phyloP scores from a whole-genome alignment of 1,140 invertebrate species.

The Pseudomyrmex dendroicus region DNA sequence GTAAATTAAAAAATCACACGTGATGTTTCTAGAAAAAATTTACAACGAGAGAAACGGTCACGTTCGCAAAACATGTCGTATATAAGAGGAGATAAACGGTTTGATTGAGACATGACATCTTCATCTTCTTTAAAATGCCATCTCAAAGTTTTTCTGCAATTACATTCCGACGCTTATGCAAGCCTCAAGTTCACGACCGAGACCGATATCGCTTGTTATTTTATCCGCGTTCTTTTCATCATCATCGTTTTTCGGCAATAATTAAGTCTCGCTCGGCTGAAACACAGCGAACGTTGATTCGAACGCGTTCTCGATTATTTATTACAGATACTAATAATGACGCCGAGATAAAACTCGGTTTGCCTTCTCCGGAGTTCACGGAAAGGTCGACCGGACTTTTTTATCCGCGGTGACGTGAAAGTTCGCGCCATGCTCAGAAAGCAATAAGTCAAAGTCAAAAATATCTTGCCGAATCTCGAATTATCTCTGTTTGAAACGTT shows the following conservation, averaged over 20 bases:
- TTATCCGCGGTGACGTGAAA: slow-evolving; percentile 54
- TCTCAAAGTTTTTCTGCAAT: slow-evolving; percentile 9
- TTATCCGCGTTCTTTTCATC: not conserved
- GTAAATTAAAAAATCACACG: not conserved
- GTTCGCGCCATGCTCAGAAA: not conserved
- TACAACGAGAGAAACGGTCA: not conserved
- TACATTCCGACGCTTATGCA: slow-evolving; percentile 51
- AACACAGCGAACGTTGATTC: slow-evolving; percentile 45
- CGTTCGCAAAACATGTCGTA: slow-evolving; percentile 20
- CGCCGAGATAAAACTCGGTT: slow-evolving; percentile 21
- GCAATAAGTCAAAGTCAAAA: slow-evolving; percentile 42
- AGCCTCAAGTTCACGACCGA: slow-evolving; percentile 49
- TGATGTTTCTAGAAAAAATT: not conserved
- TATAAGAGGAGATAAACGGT: not conserved
- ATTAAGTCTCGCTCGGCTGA: slow-evolving; percentile 30
- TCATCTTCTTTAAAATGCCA: slow-evolving; percentile 19
- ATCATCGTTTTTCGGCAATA: slow-evolving; percentile 26
- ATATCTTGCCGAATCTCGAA: slow-evolving; percentile 39
- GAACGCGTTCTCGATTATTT: slow-evolving; percentile 24
- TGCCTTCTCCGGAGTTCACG: slow-evolving; percentile 33
- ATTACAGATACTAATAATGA: slow-evolving; percentile 48
- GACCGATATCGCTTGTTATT: slow-evolving; percentile 21
- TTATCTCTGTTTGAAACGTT: not conserved
- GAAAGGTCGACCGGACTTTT: slow-evolving; percentile 52
- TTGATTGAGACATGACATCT: slow-evolving; percentile 16